These are phyloP conservation scores for Menidia beryllina DNA, from an alignment of 2,113 vertebrate genomes.

Conservation along the genomic window DNA sequence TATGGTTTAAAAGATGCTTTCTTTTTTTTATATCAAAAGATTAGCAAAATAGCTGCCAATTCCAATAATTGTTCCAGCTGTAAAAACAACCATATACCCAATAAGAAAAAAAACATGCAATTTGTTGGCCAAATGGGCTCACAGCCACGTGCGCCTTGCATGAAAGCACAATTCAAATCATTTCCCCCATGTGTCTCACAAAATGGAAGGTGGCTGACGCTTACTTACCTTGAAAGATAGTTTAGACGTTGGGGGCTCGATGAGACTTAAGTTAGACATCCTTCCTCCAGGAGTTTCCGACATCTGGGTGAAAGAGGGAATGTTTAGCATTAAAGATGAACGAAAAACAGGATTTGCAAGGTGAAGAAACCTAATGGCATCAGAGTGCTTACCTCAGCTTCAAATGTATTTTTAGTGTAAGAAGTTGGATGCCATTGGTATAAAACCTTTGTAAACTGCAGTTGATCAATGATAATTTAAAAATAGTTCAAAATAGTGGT, in stretches of 20 bases:
- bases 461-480: not conserved
- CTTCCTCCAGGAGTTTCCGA: conserved; percentile 32
- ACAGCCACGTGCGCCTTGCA: conserved; percentile 1
- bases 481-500: conserved; percentile 42
- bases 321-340: conserved; percentile 23
- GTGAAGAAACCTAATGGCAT: not conserved
- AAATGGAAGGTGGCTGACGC: not conserved
- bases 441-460: too few relatives aligned
- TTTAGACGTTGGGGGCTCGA: conserved; percentile 4
- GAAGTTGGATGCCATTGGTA: too few relatives aligned
- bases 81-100: not conserved
- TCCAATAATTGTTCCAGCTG: conserved; percentile 5
- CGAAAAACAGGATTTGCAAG: not conserved
- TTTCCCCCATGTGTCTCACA: not conserved
- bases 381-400: not conserved
- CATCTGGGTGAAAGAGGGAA: conserved; percentile 37
- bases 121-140: conserved; percentile 19
- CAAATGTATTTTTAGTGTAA: not conserved
- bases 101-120: conserved; percentile 19
- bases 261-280: not conserved
- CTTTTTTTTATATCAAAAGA: not conserved
- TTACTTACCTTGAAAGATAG: conserved; percentile 46
- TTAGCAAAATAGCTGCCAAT: not conserved
- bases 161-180: conserved; percentile 8
- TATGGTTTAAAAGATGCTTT: not conserved